Base-by-base conservation (phyloP, 2,888 invertebrate species). In the Smittia sp. region DNA sequence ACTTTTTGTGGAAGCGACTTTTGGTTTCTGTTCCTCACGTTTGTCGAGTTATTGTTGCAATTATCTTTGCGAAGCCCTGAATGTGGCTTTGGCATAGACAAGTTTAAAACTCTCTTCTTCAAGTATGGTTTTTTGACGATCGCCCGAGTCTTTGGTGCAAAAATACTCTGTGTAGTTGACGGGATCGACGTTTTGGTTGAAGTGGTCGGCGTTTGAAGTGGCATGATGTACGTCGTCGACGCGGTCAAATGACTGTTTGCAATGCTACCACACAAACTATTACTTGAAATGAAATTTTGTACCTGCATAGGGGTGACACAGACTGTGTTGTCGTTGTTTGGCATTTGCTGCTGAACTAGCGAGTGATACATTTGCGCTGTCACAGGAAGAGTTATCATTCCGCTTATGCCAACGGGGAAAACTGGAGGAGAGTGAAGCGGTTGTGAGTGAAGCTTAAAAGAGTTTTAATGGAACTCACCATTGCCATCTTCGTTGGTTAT, bases 361-460 rank as follows among this genome's bases (percentile, higher is more conserved):
- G 94, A 93, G 85, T 97, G 96, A 85, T 97, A 97, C 91, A 97
- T 94, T 75, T 94, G 93, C 74, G 93, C 92, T 58, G 94, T 92
- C 76, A 97, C 94, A 74, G 97, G 97, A 78, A 97, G 93, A 74
- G 96, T 95, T 81, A 97, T 95, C 85, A 97, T 95, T 75, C 96
- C 96, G 79, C 94, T 91, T 78, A 94, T 94, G 77, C 92, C 90
- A 78, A 93, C 90, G 69, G 92, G 92, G 84, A 81, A 81, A 76
- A 83, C 83, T 70, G 18, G 13, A 15, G 18, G 11, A 9, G n/a
- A 74, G 1, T 54, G 67, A 74, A 41, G 66, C 25, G 22, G 38
- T 69, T 38, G 1, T 41, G 38, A 1, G 72, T 15, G n/a, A 62
- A 58, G 11, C 22, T 63, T 58, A n/a, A 62, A 13, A 58, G 2